A percentile compares a stretch with the other conserved stretches of the same genome.
phyloP scores from a whole-genome alignment of 2,888 invertebrate species.

The Drosophila nr. perissopoda region DNA sequence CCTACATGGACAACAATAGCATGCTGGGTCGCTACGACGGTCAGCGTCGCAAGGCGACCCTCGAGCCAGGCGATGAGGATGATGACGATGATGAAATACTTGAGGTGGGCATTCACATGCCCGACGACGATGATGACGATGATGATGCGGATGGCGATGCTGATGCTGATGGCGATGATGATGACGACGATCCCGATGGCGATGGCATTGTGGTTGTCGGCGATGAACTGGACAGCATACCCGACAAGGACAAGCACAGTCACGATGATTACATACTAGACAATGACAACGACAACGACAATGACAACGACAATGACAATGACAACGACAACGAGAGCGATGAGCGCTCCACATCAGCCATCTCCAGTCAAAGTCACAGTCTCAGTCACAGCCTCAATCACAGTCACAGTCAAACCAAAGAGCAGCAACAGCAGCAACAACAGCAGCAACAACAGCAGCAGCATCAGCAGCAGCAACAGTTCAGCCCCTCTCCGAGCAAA shows the following conservation, averaged over 20 bases:
- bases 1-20: slow-evolving; percentile 85
- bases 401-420: slow-evolving; percentile 74
- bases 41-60: slow-evolving; percentile 24
- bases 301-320: slow-evolving; percentile 83
- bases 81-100: slow-evolving; percentile 83
- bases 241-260: slow-evolving; percentile 85
- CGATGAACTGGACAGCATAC: slow-evolving; percentile 89
- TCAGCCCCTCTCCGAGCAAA: slow-evolving; percentile 29
- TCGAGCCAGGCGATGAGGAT: slow-evolving; percentile 81
- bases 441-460: slow-evolving; percentile 84
- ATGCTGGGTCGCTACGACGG: slow-evolving; percentile 86
- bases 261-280: slow-evolving; percentile 82
- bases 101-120: slow-evolving; percentile 79
- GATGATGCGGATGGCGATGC: slow-evolving; percentile 86
- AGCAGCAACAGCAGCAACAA: slow-evolving; percentile 75
- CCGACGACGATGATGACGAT: slow-evolving; percentile 82
- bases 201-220: slow-evolving; percentile 92
- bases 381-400: slow-evolving; percentile 86
- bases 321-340: slow-evolving; percentile 76
- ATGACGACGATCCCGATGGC: slow-evolving; percentile 82
- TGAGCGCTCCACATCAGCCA: slow-evolving; percentile 76
- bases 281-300: slow-evolving; percentile 70
- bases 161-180: slow-evolving; percentile 86
- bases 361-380: slow-evolving; percentile 87
- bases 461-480: slow-evolving; percentile 57